phyloP scores from a whole-genome alignment of 2,797 vertebrate genomes.

The Leptodactylus fallax region DNA sequence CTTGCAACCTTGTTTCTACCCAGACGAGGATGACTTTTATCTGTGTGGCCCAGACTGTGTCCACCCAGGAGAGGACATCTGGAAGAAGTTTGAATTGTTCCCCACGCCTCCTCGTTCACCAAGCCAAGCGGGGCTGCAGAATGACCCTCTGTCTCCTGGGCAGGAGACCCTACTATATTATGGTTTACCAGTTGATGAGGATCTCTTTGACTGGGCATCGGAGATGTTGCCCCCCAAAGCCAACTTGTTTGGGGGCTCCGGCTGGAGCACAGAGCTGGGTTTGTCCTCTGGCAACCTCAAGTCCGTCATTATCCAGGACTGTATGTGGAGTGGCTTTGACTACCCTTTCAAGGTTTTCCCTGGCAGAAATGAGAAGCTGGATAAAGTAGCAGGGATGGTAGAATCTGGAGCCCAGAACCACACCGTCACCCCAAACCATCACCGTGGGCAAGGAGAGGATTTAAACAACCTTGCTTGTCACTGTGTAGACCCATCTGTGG shows the following conservation, averaged over 20 bases:
- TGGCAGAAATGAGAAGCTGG: slow-evolving; percentile 90
- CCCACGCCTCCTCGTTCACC: slow-evolving; percentile 94
- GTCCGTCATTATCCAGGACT: slow-evolving; percentile 96
- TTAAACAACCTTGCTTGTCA: slow-evolving; percentile 81
- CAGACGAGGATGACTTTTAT: slow-evolving; percentile 98
- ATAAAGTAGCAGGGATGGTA: slow-evolving; percentile 71
- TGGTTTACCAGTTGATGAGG: slow-evolving; percentile 77
- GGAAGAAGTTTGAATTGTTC: slow-evolving; percentile 99
- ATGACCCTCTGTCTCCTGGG: slow-evolving; percentile 73
- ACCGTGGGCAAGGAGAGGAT: slow-evolving; percentile 72
- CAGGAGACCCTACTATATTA: slow-evolving; percentile 65
- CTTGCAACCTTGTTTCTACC: slow-evolving; percentile 96
- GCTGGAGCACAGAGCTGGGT: slow-evolving; percentile 85
- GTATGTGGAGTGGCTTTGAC: slow-evolving; percentile 99
- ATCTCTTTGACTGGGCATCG: slow-evolving; percentile 90
- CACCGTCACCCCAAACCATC: not conserved
- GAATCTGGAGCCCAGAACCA: slow-evolving; percentile 59
- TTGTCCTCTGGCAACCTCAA: slow-evolving; percentile 83
- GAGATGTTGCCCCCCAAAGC: slow-evolving; percentile 89
- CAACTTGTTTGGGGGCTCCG: slow-evolving; percentile 79
- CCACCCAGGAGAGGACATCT: slow-evolving; percentile 98
- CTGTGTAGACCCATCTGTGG: slow-evolving; percentile 91
- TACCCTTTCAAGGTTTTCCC: too few species aligned
- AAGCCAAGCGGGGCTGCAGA: slow-evolving; percentile 88
- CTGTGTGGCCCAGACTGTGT: slow-evolving; percentile 93